Evolutionary conservation across 1,140 invertebrate species (phyloP).

Genomic region (Saxidomus purpurata): DNA sequence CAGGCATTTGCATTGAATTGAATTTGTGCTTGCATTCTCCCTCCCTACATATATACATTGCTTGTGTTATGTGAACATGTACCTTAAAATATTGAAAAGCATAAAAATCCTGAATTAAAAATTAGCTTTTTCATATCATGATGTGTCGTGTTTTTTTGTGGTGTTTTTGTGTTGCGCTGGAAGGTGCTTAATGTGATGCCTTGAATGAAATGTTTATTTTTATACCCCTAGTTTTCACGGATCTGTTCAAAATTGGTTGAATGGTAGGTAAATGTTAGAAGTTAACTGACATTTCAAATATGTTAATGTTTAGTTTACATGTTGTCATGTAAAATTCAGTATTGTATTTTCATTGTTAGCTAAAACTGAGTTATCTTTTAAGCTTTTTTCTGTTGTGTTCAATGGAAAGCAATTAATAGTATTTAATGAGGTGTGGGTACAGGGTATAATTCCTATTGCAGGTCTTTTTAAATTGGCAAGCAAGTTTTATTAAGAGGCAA

Average conservation of each 20-base stretch:
- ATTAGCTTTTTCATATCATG: no score
- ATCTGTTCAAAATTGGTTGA: conserved; percentile 68
- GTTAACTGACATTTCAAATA: not conserved
- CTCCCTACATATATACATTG: no score
- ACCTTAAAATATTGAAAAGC: no score
- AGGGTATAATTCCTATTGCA: not conserved
- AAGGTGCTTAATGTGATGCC: not conserved
- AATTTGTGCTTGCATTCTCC: no score
- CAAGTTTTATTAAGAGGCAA: no score
- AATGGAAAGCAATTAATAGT: not conserved
- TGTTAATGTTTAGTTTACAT: not conserved
- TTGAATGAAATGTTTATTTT: conserved; percentile 46
- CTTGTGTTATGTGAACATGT: no score
- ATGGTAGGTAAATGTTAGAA: conserved; percentile 55
- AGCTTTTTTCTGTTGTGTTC: not conserved
- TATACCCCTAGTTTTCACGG: conserved; percentile 62
- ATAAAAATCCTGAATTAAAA: no score
- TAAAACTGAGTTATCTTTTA: not conserved
- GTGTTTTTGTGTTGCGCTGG: no score
- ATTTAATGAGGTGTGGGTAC: not conserved
- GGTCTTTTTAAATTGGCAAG: no score
- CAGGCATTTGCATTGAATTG: no score
- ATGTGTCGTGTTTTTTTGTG: no score
- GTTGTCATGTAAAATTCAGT: conserved; percentile 8
- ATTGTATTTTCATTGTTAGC: not conserved